Percentiles rank a stretch among this genome's conserved stretches.
Evolutionary conservation across 2,888 invertebrate species (phyloP).

Genomic region (Stenolophus ochropezus): DNA sequence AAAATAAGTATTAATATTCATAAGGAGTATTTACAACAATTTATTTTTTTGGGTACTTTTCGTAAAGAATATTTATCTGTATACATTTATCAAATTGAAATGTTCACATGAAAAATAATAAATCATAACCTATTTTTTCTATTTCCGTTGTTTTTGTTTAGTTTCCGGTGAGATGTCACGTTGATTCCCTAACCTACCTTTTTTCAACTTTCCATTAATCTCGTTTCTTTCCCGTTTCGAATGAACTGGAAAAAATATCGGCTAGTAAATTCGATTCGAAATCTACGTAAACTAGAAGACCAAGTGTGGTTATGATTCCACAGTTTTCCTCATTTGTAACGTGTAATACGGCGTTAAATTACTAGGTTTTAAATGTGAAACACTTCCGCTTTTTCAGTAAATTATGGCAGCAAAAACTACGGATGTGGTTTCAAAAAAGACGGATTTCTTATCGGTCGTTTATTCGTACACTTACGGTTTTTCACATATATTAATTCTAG

Average conservation of each 20-base stretch:
- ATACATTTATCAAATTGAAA: no score
- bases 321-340: slow-evolving; percentile 14
- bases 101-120: no score
- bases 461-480: neutral
- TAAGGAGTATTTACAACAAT: no score
- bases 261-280: slow-evolving; percentile 17
- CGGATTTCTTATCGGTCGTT: neutral
- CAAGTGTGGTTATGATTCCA: neutral
- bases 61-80: no score
- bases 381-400: neutral
- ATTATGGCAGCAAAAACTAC: neutral
- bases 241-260: slow-evolving; percentile 37
- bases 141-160: no score
- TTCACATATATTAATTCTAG: neutral
- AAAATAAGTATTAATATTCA: no score
- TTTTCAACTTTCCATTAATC: no score
- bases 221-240: slow-evolving; percentile 24
- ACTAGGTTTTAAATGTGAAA: neutral
- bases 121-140: no score
- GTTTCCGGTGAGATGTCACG: no score
- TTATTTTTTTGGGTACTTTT: no score
- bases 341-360: slow-evolving; percentile 30
- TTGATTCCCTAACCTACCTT: no score
- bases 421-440: neutral
- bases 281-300: neutral